Evolutionary conservation across 2,888 invertebrate genomes (phyloP), one percentile per base, ranked within the genome.

Genomic region (Eristalinus sepulchralis): DNA sequence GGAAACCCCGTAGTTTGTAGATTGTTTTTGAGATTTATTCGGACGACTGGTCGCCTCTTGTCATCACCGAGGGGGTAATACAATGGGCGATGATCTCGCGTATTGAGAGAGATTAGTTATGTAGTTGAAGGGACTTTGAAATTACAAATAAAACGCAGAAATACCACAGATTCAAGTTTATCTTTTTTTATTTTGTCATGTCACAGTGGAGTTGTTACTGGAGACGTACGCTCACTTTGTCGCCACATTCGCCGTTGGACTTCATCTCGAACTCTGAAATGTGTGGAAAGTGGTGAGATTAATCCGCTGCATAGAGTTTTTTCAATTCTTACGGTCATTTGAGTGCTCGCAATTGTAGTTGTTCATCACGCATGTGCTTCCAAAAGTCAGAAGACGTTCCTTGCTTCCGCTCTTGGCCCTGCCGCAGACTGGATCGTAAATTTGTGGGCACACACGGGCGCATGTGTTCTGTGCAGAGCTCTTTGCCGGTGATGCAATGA

Each of bases 301-400:
- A 1, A 1, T 47, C 17, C 8, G 47, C 27, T 3, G 2, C 27
- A 13, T 8, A 2, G 13, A 17, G 6, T 1, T 27, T 2, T 27
- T 63, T 22, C 27, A 11, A 1, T 81, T 20, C 90, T 91, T 89
- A 92, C 92, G 90, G 87, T 91, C 91, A 64, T 91, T 90, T 13
- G 89, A 80, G 76, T 92, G 92, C 47, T 91, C 91, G 82, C 92
- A 92, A 81, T 92, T 92, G 88, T 91, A 92, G 55, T 91, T 92
- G 72, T 86, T 83, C 89, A 92, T 88, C 10, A 92, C 92, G 68
- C 92, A 92, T 1, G 88, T 77, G 67, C 88, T 92, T 47, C 92
- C 92, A 76, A 92, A 92, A 77, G 68, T 91, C 5, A 92, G 13
- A 0, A 91, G 88, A 33, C 90, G 90, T 70, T 92, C 91, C 89